Evolutionary conservation across 2,113 vertebrate species (phyloP).

Genomic region (Coregonus clupeaformis): DNA sequence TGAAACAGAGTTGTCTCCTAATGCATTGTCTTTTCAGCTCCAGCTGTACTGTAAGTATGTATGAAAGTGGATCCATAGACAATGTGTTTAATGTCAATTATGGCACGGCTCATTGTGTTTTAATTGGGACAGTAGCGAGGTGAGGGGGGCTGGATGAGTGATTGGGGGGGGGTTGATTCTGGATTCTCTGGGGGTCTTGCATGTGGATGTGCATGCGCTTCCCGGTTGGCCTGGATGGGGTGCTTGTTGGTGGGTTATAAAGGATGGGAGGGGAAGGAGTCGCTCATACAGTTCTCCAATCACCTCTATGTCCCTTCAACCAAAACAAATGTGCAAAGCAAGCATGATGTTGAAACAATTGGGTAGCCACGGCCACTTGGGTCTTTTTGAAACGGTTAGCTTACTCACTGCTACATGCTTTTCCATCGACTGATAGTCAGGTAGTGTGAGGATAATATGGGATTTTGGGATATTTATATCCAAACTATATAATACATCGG

Average conservation of each 20-base stretch:
- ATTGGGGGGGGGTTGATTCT: neutral
- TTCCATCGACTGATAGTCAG: too few relatives aligned
- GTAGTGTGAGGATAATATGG: too few relatives aligned
- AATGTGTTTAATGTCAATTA: neutral
- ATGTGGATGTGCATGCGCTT: slow-evolving; percentile 50
- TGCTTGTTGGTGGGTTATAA: slow-evolving; percentile 10
- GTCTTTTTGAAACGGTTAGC: neutral
- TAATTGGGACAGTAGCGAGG: slow-evolving; percentile 13
- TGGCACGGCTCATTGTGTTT: neutral
- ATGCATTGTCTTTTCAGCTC: slow-evolving; percentile 1
- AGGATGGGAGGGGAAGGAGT: slow-evolving; percentile 3
- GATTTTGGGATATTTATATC: too few relatives aligned
- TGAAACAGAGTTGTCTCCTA: slow-evolving; percentile 33
- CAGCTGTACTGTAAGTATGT: neutral
- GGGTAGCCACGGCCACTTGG: neutral
- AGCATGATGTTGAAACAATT: neutral
- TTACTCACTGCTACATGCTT: neutral
- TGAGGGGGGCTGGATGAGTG: slow-evolving; percentile 56
- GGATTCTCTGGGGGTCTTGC: slow-evolving; percentile 18
- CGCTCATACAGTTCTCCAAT: slow-evolving; percentile 50
- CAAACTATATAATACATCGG: too few relatives aligned
- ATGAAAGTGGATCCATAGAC: slow-evolving; percentile 48
- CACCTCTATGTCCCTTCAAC: slow-evolving; percentile 10
- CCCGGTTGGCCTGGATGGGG: neutral
- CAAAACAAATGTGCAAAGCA: neutral